Evolutionary conservation across 2,113 vertebrate species (phyloP).

Genomic region (Sinocyclocheilus maitianheensis): DNA sequence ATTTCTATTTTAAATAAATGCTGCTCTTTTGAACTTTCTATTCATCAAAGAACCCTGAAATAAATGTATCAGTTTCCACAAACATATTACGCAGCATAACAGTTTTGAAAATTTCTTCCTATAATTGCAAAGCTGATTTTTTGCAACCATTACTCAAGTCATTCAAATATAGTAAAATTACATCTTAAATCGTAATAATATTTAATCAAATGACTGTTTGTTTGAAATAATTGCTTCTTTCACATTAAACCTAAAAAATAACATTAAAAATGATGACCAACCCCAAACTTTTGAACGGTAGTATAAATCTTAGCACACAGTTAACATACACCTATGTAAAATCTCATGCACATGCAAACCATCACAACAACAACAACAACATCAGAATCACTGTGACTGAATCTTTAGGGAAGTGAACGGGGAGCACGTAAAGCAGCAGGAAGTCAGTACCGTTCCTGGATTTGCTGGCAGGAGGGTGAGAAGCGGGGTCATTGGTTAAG

Average conservation of each 20-base stretch:
- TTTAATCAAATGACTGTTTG: no score
- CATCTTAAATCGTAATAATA: not conserved
- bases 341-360: slow-evolving; percentile 33
- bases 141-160: no score
- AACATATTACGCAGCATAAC: no score
- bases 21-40: no score
- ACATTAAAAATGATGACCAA: not conserved
- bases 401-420: not conserved
- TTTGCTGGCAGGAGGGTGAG: slow-evolving; percentile 67
- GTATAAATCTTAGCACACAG: not conserved
- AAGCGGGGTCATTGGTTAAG: slow-evolving; percentile 71
- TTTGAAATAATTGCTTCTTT: not conserved
- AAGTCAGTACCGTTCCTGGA: slow-evolving; percentile 72
- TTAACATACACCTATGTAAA: slow-evolving; percentile 23
- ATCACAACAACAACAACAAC: slow-evolving; percentile 40
- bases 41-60: no score
- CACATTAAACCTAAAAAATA: not conserved
- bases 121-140: no score
- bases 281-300: not conserved
- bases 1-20: no score
- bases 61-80: no score
- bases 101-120: no score
- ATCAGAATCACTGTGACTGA: slow-evolving; percentile 21
- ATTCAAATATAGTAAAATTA: no score
- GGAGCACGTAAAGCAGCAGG: slow-evolving; percentile 61